Percentiles rank a stretch among this genome's conserved stretches.
Conservation (phyloP, 92 coral and sea anemone genomes). For the Hydrozoanthus gracilis region DNA sequence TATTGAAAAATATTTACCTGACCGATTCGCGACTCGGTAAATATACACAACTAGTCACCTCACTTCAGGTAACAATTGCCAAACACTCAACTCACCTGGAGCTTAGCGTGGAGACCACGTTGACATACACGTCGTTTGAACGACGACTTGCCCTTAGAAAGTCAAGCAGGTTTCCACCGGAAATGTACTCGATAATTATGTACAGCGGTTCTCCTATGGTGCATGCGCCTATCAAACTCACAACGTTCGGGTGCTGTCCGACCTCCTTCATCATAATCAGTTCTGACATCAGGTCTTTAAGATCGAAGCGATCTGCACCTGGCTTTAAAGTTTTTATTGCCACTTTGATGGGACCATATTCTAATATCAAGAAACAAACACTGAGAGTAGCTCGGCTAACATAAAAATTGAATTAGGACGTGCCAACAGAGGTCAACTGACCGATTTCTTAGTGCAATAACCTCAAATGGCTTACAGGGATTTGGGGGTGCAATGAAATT, state of each 20-base stretch:
- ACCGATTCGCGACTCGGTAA: too few species aligned
- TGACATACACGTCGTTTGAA: slow-evolving; percentile 73
- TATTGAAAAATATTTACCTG: too few species aligned
- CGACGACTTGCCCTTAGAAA: slow-evolving; percentile 77
- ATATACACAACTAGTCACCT: too few species aligned
- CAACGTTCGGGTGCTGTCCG: slow-evolving; percentile 87
- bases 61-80: background rate
- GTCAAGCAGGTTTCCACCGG: slow-evolving; percentile 85
- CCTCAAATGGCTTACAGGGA: too few species aligned
- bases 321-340: slow-evolving; percentile 82
- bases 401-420: background rate
- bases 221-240: slow-evolving; percentile 86
- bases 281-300: slow-evolving; percentile 74
- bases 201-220: slow-evolving; percentile 86
- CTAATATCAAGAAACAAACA: slow-evolving; percentile 23
- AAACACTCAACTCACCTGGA: slow-evolving; percentile 41
- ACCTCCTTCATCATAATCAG: slow-evolving; percentile 93
- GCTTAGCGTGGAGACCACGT: slow-evolving; percentile 77
- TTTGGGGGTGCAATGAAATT: too few species aligned
- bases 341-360: slow-evolving; percentile 65
- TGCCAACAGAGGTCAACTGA: background rate
- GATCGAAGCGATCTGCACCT: slow-evolving; percentile 73
- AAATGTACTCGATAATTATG: slow-evolving; percentile 80
- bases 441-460: too few species aligned
- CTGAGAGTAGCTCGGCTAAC: background rate